A percentile compares a stretch with the other conserved stretches of the same genome.
phyloP scores from a whole-genome alignment of 2,797 vertebrate genomes.

The Pangasius macronema region DNA sequence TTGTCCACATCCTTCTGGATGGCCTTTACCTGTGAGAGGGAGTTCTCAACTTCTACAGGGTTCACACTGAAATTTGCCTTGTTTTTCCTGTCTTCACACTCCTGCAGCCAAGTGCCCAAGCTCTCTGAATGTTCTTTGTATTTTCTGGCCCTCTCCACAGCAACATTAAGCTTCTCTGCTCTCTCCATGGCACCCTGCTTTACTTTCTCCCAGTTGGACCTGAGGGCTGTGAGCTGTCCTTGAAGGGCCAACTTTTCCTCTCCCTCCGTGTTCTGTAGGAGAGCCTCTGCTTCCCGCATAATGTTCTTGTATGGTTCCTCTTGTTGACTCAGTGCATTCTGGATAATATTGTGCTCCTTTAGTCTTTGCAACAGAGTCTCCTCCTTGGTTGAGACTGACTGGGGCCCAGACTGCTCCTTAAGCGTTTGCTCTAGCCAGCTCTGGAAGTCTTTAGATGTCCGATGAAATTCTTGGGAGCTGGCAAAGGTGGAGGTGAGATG shows the following conservation, averaged over 20 bases:
- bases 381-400: slow-evolving; percentile 79
- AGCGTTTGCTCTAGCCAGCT: slow-evolving; percentile 85
- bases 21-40: slow-evolving; percentile 80
- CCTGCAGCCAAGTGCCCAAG: slow-evolving; percentile 84
- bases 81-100: slow-evolving; percentile 77
- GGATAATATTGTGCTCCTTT: slow-evolving; percentile 80
- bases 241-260: slow-evolving; percentile 87
- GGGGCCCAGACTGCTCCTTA: slow-evolving; percentile 77
- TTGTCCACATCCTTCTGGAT: slow-evolving; percentile 94
- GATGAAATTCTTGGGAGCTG: slow-evolving; percentile 94
- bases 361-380: slow-evolving; percentile 79
- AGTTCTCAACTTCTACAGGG: slow-evolving; percentile 77
- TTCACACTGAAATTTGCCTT: slow-evolving; percentile 78
- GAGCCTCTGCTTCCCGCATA: slow-evolving; percentile 84
- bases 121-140: slow-evolving; percentile 84
- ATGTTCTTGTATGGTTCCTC: slow-evolving; percentile 81
- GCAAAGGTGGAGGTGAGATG: slow-evolving; percentile 89
- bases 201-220: slow-evolving; percentile 86
- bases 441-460: slow-evolving; percentile 92
- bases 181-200: slow-evolving; percentile 80
- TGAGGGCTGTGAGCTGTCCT: slow-evolving; percentile 82
- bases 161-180: slow-evolving; percentile 78
- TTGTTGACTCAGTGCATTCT: slow-evolving; percentile 74
- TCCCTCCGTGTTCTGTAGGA: slow-evolving; percentile 87
- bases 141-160: slow-evolving; percentile 83